These are phyloP conservation scores for Rana temporaria DNA, from an alignment of 2,113 vertebrate species.

Conservation along the genomic window DNA sequence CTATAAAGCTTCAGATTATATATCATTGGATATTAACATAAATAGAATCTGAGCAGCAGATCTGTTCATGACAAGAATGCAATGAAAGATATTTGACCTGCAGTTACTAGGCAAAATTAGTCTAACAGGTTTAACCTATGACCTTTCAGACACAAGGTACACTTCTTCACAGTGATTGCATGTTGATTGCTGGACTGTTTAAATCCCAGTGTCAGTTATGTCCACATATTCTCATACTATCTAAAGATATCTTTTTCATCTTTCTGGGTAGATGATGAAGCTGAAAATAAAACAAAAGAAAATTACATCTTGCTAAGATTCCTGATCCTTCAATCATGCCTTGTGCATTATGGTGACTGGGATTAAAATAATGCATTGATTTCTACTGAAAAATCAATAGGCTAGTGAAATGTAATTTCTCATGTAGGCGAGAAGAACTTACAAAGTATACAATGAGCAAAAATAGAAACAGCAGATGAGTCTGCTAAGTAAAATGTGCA, in stretches of 20 bases:
- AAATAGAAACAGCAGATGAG: neutral
- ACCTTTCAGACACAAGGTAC: slow-evolving; percentile 5
- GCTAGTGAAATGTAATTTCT: slow-evolving; percentile 7
- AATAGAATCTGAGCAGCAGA: neutral
- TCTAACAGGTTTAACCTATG: slow-evolving; percentile 2
- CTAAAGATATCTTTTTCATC: neutral
- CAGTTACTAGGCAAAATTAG: slow-evolving; percentile 12
- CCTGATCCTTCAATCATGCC: neutral
- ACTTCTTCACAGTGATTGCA: slow-evolving; percentile 34
- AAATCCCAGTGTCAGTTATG: neutral
- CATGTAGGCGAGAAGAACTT: neutral
- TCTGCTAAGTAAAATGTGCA: too few species aligned
- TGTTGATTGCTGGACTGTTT: slow-evolving; percentile 1
- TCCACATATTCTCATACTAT: neutral
- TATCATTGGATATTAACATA: neutral
- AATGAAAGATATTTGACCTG: slow-evolving; percentile 7
- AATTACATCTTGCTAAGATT: neutral
- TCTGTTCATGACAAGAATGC: neutral
- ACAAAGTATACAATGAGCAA: neutral
- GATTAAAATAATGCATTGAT: slow-evolving; percentile 13
- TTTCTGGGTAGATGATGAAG: neutral
- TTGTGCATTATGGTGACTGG: neutral
- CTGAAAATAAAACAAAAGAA: neutral
- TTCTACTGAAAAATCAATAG: slow-evolving; percentile 15
- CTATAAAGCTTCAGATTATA: neutral